Conservation (phyloP, 2,888 invertebrate genomes). For the Himalopsyche japonica region DNA sequence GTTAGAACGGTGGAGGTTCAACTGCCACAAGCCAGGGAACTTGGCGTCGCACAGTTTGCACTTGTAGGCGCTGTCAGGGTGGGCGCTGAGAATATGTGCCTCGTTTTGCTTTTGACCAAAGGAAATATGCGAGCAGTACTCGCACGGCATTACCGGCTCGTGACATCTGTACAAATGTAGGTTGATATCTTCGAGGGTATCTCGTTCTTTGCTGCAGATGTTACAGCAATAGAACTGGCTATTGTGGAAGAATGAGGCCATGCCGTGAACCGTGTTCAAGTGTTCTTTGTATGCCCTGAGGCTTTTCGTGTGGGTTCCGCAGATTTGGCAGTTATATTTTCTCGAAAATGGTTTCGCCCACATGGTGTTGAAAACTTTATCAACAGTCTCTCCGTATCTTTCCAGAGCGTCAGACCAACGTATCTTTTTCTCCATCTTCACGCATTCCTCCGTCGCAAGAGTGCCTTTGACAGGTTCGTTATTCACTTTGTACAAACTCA, state of each 20-base stretch:
- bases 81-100: background rate
- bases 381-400: slow-evolving; percentile 14
- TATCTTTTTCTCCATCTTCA: background rate
- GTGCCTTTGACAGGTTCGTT: no score
- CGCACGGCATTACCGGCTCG: slow-evolving; percentile 3
- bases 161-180: slow-evolving; percentile 14
- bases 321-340: slow-evolving; percentile 7
- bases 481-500: no score
- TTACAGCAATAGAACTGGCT: slow-evolving; percentile 7
- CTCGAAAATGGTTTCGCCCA: background rate
- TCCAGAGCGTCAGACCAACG: slow-evolving; percentile 5
- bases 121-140: slow-evolving; percentile 1
- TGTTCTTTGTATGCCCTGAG: slow-evolving; percentile 8
- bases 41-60: slow-evolving; percentile 13
- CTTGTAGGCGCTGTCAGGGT: slow-evolving; percentile 7
- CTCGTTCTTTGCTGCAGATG: background rate
- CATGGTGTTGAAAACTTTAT: slow-evolving; percentile 15
- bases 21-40: slow-evolving; percentile 2
- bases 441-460: no score
- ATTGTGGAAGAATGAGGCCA: background rate
- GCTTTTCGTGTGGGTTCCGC: background rate
- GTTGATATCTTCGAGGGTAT: slow-evolving; percentile 6
- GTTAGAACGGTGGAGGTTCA: slow-evolving; percentile 14
- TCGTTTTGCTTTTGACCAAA: background rate
- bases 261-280: background rate